These are phyloP conservation scores for Drosophila nr. fundita DNA, from an alignment of 2,888 invertebrate species.

Conservation along the genomic window DNA sequence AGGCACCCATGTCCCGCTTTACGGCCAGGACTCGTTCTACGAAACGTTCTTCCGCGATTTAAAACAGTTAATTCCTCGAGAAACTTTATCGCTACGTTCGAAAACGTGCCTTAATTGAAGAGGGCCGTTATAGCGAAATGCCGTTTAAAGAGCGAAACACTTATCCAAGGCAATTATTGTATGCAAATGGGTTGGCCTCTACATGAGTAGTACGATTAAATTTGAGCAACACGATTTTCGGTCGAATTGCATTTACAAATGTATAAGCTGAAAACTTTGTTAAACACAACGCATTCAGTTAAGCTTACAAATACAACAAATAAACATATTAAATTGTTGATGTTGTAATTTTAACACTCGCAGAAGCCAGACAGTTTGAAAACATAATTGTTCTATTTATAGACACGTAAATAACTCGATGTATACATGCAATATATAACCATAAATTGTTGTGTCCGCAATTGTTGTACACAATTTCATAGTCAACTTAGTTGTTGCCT, in stretches of 20 bases:
- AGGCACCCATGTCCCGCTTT: no score
- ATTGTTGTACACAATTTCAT: constrained; percentile 3
- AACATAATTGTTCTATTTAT: constrained; percentile 9
- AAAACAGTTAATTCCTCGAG: no score
- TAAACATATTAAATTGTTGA: background rate
- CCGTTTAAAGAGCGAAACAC: no score
- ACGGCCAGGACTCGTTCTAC: no score
- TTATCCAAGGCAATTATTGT: background rate
- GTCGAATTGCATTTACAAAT: background rate
- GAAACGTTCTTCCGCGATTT: no score
- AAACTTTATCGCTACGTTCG: no score
- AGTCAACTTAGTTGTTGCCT: constrained; percentile 8
- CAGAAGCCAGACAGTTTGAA: background rate
- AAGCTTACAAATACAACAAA: background rate
- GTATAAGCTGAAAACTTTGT: background rate
- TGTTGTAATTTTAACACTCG: background rate
- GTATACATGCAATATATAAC: background rate
- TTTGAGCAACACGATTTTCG: background rate
- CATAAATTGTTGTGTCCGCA: constrained; percentile 7
- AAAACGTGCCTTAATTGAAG: no score
- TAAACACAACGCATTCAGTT: background rate
- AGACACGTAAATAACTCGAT: constrained; percentile 2
- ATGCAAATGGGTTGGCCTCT: background rate
- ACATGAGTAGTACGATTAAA: background rate
- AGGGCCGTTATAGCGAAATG: no score